Evolutionary conservation across 2,888 invertebrate genomes (phyloP).

Genomic region (Sinhomidia bicolor): DNA sequence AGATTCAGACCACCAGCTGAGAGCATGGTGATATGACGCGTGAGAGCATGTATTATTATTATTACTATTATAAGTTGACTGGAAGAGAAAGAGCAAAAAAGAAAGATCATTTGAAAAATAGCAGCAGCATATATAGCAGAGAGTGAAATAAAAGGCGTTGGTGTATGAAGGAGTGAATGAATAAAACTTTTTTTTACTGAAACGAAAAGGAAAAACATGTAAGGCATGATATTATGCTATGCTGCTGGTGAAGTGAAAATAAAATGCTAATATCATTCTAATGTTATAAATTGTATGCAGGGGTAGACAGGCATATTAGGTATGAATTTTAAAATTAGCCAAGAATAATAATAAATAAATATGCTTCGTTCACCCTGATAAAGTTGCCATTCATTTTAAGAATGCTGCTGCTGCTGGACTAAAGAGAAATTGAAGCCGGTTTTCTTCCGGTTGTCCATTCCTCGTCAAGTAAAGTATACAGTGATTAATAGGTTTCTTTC

Average conservation of each 20-base stretch:
- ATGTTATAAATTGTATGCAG: too few species aligned
- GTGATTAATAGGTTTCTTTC: constrained; percentile 52
- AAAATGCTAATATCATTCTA: not conserved
- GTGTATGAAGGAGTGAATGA: not conserved
- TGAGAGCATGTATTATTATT: constrained; percentile 76
- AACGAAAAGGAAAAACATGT: not conserved
- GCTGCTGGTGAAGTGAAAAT: not conserved
- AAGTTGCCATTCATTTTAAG: not conserved
- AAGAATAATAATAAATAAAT: not conserved
- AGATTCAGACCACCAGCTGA: constrained; percentile 76
- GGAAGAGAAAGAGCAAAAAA: not conserved
- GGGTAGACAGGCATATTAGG: not conserved
- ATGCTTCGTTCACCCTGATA: not conserved
- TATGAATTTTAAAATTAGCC: not conserved
- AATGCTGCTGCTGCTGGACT: too few species aligned
- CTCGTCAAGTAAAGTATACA: constrained; percentile 32
- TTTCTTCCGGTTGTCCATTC: constrained; percentile 60
- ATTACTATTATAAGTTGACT: not conserved
- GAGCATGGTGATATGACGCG: constrained; percentile 77
- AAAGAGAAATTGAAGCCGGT: not conserved
- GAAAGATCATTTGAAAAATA: constrained; percentile 48
- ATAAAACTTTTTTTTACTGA: not conserved
- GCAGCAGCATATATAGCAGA: not conserved
- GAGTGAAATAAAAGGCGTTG: constrained; percentile 26
- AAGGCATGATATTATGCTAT: not conserved